Evolutionary conservation across 2,113 vertebrate genomes (phyloP).

Genomic region (Saccopteryx bilineata): DNA sequence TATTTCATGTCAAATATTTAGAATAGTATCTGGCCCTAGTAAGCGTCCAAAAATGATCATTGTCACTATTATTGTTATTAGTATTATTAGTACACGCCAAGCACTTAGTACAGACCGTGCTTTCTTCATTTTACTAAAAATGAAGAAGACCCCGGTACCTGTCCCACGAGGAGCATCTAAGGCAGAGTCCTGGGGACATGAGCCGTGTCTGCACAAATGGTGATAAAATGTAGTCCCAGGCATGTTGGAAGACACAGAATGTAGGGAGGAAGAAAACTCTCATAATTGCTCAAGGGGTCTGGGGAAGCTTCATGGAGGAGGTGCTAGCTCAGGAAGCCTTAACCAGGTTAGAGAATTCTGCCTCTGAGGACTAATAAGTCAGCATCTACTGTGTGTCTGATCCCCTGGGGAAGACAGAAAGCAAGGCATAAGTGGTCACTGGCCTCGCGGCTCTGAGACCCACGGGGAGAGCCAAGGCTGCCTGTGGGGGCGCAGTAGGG

Average conservation of each 20-base stretch:
- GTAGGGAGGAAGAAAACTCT: background rate
- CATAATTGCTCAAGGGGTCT: background rate
- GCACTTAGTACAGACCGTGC: background rate
- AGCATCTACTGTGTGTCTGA: background rate
- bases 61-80: background rate
- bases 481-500: background rate
- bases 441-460: background rate
- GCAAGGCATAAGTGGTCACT: background rate
- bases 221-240: background rate
- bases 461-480: background rate
- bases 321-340: background rate
- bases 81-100: background rate
- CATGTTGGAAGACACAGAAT: background rate
- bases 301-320: slow-evolving; percentile 22
- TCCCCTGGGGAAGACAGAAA: background rate
- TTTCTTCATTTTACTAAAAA: background rate
- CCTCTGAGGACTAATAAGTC: background rate
- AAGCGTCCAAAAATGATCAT: background rate
- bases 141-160: background rate
- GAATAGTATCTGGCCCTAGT: background rate
- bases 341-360: background rate
- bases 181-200: background rate
- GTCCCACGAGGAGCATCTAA: background rate
- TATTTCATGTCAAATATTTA: background rate
- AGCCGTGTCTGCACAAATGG: background rate